phyloP scores from a whole-genome alignment of 1,140 invertebrate genomes.

The Epicauta chinensis region DNA sequence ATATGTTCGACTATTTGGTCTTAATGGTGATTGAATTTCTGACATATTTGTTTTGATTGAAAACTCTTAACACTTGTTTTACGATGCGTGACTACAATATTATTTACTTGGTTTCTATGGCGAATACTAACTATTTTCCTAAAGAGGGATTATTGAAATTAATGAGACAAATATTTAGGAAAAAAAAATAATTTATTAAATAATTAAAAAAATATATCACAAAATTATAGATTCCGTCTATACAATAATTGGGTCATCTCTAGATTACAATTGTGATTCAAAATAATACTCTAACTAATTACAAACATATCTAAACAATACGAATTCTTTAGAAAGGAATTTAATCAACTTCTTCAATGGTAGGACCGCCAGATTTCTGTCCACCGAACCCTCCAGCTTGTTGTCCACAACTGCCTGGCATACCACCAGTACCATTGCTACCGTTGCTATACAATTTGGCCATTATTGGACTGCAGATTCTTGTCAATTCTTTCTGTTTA shows the following conservation, averaged over 20 bases:
- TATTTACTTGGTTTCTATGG: not conserved
- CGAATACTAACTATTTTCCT: not conserved
- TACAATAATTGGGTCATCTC: no score
- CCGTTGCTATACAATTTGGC: constrained; percentile 49
- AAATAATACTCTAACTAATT: no score
- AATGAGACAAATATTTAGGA: no score
- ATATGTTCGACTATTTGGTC: constrained; percentile 14
- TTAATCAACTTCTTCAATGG: constrained; percentile 70
- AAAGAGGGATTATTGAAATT: not conserved
- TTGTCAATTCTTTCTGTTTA: constrained; percentile 74
- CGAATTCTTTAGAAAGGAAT: no score
- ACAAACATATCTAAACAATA: no score
- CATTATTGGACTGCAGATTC: constrained; percentile 50
- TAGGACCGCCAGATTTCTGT: constrained; percentile 43
- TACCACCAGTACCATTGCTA: constrained; percentile 35
- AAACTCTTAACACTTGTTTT: not conserved
- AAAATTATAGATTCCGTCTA: no score
- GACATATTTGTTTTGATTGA: constrained; percentile 4
- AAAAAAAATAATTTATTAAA: no score
- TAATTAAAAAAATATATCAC: no score
- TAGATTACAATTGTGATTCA: no score
- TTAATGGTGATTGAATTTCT: not conserved
- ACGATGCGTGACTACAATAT: not conserved
- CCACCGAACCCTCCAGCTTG: constrained; percentile 34
- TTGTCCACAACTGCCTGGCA: constrained; percentile 34